These are phyloP conservation scores for Pachyseris speciosa DNA, from an alignment of 64 coral and sea anemone genomes.

Conservation along the genomic window DNA sequence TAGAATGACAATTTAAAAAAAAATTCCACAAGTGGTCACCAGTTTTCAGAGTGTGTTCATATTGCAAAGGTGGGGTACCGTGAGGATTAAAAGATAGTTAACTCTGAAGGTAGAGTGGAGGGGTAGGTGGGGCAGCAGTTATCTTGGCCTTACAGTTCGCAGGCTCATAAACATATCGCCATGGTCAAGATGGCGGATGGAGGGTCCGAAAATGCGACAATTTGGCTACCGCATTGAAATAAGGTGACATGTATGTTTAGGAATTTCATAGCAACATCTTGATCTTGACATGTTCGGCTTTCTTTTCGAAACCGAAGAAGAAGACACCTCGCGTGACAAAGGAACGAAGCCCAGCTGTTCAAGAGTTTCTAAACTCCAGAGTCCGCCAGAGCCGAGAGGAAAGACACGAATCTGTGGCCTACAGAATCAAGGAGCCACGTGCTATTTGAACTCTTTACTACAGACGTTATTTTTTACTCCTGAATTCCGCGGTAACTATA, in stretches of 20 bases:
- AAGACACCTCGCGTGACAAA: background rate
- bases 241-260: background rate
- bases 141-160: too few species aligned
- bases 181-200: background rate
- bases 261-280: background rate
- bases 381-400: slow-evolving; percentile 52
- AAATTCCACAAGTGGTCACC: too few species aligned
- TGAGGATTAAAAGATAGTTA: too few species aligned
- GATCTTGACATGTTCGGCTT: slow-evolving; percentile 78
- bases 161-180: slow-evolving; percentile 52
- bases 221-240: background rate
- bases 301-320: slow-evolving; percentile 68
- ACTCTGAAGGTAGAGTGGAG: too few species aligned
- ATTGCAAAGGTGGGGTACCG: too few species aligned
- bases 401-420: slow-evolving; percentile 81
- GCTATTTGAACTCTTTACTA: slow-evolving; percentile 88
- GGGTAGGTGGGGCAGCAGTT: background rate
- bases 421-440: slow-evolving; percentile 88
- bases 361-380: background rate
- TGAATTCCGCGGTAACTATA: slow-evolving; percentile 93
- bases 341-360: background rate
- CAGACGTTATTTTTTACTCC: slow-evolving; percentile 87
- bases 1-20: too few species aligned
- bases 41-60: too few species aligned
- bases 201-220: background rate